Conservation (phyloP, 2,888 invertebrate genomes). For the Flexamia atlantica region DNA sequence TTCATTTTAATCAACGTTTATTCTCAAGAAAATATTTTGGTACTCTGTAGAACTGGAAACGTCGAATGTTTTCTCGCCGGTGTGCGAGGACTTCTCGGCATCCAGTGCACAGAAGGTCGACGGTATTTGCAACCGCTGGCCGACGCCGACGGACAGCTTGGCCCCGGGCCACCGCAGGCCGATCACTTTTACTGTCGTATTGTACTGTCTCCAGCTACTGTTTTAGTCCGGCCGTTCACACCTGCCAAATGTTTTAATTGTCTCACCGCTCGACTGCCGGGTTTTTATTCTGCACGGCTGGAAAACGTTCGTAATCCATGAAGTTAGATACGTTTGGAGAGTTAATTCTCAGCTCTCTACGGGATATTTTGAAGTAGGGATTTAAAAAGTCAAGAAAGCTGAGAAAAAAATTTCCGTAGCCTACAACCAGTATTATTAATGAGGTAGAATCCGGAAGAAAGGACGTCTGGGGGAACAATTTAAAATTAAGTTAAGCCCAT, state of each 20-base stretch:
- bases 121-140: conserved; percentile 42
- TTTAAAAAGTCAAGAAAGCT: too few species aligned
- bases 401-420: too few species aligned
- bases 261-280: conserved; percentile 40
- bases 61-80: background rate
- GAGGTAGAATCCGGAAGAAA: too few species aligned
- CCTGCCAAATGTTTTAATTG: conserved; percentile 51
- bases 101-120: conserved; percentile 43
- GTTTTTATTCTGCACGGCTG: background rate
- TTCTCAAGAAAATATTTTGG: too few species aligned
- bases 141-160: conserved; percentile 11
- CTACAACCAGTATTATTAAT: too few species aligned
- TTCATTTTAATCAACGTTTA: too few species aligned
- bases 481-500: too few species aligned
- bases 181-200: conserved; percentile 49
- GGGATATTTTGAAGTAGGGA: too few species aligned
- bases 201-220: conserved; percentile 51
- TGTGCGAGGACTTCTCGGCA: background rate
- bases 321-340: too few species aligned
- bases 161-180: conserved; percentile 30
- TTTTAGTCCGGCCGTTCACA: conserved; percentile 36
- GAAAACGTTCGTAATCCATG: background rate
- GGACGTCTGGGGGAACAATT: too few species aligned
- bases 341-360: too few species aligned
- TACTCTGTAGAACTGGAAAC: too few species aligned